Base-by-base conservation (phyloP, 2,888 invertebrate species). In the Trichopria drosophilae region DNA sequence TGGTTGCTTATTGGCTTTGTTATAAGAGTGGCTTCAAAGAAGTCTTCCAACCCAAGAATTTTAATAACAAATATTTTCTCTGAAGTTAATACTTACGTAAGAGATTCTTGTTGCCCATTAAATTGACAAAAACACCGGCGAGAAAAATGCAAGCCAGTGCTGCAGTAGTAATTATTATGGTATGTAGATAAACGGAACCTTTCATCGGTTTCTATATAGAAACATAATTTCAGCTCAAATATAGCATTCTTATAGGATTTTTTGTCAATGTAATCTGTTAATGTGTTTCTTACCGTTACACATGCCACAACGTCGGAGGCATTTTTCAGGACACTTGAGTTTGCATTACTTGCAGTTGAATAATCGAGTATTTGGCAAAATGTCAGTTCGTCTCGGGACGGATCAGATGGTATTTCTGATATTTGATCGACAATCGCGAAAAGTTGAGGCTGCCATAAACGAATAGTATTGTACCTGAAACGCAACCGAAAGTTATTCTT, bases 371-470 rank as follows among this genome's bases (percentile, higher is more conserved):
- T 67, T 39, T 64, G 58, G 36, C 73, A 73, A 35, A 73, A 68
- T 0, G 68, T 69, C 2, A 12, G 15, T 31, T 31, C 35, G 2
- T 36, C n/a, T n/a, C n/a, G 16, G 7, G n/a, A 10, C 3, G 6
- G 9, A 3, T 29, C 29, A 9, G 18, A 12, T 1, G 62, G 59
- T 5, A 42, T 22, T 4, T 42, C 56, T n/a, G 59, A 46, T 40
- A 57, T 63, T 28, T 64, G 24, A 1, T 59, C 45, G 24, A 71
- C 28, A n/a, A 64, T 86, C 45, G 87, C 83, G 59, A 91, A 91
- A 12, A 93, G 78, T 69, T 92, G 90, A 0, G 93, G 93, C 60
- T 91, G 81, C 92, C 93, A 93, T 20, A 93, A 80, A 13, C 91
- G 85, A 29, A 93, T 78, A 0, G 91, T 90, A 67, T 92, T 92